Conservation (phyloP, 2,113 vertebrate species). For the Rallus limicola region DNA sequence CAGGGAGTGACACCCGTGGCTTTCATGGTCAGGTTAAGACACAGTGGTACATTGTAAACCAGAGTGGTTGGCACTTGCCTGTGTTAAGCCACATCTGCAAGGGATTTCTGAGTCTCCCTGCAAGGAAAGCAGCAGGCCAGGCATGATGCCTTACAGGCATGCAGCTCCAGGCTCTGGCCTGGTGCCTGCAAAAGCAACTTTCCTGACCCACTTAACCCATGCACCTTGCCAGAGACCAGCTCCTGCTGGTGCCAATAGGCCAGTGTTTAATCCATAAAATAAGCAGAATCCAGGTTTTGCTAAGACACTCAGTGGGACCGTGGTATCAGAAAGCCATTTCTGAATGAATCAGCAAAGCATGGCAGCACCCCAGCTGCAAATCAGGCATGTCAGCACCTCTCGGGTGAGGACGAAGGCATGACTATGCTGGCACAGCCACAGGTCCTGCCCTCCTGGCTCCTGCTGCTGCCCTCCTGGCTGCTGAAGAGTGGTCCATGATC, state of each 20-base stretch:
- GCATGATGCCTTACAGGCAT: fast-evolving
- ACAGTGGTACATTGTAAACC: background rate
- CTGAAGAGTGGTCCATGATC: background rate
- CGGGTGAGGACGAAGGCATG: background rate
- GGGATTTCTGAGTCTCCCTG: background rate
- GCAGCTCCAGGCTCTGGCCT: background rate
- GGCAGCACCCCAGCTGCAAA: background rate
- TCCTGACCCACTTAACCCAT: background rate
- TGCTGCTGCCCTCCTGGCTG: background rate
- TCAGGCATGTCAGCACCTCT: fast-evolving
- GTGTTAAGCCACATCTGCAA: background rate
- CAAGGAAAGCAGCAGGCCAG: background rate
- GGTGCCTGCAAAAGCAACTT: background rate
- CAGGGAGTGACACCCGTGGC: background rate
- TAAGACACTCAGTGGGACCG: background rate
- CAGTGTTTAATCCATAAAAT: background rate
- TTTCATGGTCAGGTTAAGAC: background rate
- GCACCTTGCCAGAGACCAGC: background rate
- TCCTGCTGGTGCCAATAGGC: background rate
- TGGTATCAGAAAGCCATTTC: background rate
- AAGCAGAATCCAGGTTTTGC: background rate
- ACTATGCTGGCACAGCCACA: background rate
- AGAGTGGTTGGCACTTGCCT: background rate
- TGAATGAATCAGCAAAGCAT: fast-evolving
- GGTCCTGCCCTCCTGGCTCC: background rate